Evolutionary conservation across 1,140 invertebrate genomes (phyloP).

Genomic region (Oryzaephilus surinamensis): DNA sequence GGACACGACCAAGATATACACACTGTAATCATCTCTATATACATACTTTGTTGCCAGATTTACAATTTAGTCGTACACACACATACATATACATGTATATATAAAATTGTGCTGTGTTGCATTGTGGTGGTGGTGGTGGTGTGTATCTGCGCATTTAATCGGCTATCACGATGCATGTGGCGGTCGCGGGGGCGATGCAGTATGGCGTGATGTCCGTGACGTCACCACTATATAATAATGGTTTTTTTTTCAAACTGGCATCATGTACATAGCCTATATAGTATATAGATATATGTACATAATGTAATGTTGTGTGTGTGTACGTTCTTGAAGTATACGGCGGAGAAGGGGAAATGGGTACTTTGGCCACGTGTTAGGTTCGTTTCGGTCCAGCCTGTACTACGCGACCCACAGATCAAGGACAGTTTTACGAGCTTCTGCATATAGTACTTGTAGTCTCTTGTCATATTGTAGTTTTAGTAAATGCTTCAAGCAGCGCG

Average conservation of each 20-base stretch:
- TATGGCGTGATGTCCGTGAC: constrained; percentile 30
- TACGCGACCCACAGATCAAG: constrained; percentile 39
- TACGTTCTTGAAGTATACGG: no score
- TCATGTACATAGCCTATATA: no score
- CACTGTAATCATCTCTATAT: constrained; percentile 26
- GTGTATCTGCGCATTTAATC: constrained; percentile 30
- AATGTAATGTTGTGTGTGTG: no score
- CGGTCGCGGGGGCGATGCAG: constrained; percentile 16
- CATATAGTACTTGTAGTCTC: constrained; percentile 34
- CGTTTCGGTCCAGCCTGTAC: constrained; percentile 29
- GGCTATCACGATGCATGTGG: constrained; percentile 15
- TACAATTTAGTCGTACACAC: no score
- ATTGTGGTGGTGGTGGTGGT: no score
- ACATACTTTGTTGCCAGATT: constrained; percentile 14
- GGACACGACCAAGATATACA: constrained; percentile 25
- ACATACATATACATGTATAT: no score
- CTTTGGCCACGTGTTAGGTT: constrained; percentile 32
- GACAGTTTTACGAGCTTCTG: constrained; percentile 38
- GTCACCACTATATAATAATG: no score
- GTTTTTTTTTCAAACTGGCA: no score
- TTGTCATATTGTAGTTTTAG: constrained; percentile 23
- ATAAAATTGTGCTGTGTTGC: constrained; percentile 22
- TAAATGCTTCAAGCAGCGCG: constrained; percentile 14
- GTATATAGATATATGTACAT: no score
- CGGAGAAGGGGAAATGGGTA: constrained; percentile 14